A percentile compares a stretch with the other conserved stretches of the same genome.
Evolutionary conservation across 2,113 vertebrate species (phyloP).

Genomic region (Dasyornis broadbenti): DNA sequence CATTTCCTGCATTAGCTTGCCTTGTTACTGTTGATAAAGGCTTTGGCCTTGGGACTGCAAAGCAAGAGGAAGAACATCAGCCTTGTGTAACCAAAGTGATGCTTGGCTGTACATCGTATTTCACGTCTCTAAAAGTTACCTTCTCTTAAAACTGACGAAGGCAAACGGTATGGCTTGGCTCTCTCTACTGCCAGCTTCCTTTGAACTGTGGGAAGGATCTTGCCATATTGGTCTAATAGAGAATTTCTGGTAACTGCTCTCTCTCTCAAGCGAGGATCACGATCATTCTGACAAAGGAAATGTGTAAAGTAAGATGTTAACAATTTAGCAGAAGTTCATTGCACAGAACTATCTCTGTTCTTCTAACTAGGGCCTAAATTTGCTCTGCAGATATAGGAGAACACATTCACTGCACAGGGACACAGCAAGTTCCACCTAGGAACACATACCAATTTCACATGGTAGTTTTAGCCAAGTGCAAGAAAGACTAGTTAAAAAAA

Average conservation of each 20-base stretch:
- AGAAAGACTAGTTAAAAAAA: neutral
- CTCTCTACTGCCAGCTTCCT: constrained; percentile 86
- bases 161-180: constrained; percentile 83
- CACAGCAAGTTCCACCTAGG: neutral
- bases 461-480: neutral
- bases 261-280: constrained; percentile 84
- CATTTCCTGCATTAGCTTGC: constrained; percentile 72
- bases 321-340: neutral
- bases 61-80: neutral
- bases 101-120: neutral
- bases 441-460: neutral
- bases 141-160: constrained; percentile 77
- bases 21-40: constrained; percentile 88
- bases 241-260: constrained; percentile 85
- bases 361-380: neutral
- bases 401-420: neutral
- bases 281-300: constrained; percentile 76
- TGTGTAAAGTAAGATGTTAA: neutral
- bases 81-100: neutral
- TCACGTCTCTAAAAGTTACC: constrained; percentile 62
- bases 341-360: neutral
- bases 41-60: constrained; percentile 83
- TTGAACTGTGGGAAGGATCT: constrained; percentile 88
- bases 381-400: too few species aligned
- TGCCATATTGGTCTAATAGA: constrained; percentile 86